Base-by-base conservation (phyloP, 2,797 vertebrate genomes). In the Enteromius unitaeniatus region DNA sequence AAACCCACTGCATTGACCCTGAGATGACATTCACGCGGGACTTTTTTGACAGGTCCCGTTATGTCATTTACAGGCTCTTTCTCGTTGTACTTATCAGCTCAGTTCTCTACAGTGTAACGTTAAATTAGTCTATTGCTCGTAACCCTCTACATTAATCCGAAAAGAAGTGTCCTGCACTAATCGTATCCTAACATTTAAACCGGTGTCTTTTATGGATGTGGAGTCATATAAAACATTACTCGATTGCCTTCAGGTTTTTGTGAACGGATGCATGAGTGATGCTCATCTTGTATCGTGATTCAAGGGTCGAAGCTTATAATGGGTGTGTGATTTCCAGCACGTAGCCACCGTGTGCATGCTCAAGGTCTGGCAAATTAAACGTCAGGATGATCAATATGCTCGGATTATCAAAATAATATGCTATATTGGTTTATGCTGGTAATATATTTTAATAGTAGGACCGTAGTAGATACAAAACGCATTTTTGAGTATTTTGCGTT, bases 291-390 rank as follows among this genome's bases (percentile, higher is more conserved):
- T 2, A 21, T 78, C 13, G 21, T 80, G 87, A 88, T 37, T 58
- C 23, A 78, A 62, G 49, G 81, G 81, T 69, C 69, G 34, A 65
- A 23, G 65, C 62, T 45, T 73, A 75, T 64, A 83, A 87, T 79
- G 89, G 77, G 91, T 88, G 90, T 91, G 92, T 91, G 91, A 75
- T 37, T 80, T 79, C 73, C 87, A 1, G 94, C 95, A 96, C 95
- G 95, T 95, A 95, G 89, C 60, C 90, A n/a, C 55, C 8, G 8
- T 7, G 55, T 19, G 45, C 31, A 14, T 68, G 31, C 13, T 26
- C 23, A 55, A 31, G 11, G 14, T 8, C 85, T 68, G 79, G 58
- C 69, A 55, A 8, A 78, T 78, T 15, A 58, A 58, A 51, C 19
- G 65, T 28, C 37, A 8, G 19, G 4, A 15, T 21, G 8, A 11